A percentile compares a stretch with the other conserved stretches of the same genome.
These are phyloP conservation scores for Cryptoleucopteryx plumbea DNA, from an alignment of 2,113 vertebrate genomes.

Conservation along the genomic window DNA sequence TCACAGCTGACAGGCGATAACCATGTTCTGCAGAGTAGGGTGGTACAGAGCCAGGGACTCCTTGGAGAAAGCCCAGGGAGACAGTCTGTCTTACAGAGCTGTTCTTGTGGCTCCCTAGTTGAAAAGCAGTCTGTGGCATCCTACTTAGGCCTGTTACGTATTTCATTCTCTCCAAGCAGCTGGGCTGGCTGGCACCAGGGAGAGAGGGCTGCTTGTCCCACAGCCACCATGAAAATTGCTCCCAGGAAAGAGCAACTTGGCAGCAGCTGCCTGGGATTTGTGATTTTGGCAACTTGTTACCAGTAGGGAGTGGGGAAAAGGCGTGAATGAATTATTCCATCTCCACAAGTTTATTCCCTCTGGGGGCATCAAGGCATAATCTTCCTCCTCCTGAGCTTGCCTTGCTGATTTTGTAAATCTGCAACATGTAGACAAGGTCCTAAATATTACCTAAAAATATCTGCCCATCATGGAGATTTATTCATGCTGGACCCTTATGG, in stretches of 20 bases:
- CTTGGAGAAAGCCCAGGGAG: neutral
- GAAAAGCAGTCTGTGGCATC: neutral
- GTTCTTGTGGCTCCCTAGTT: neutral
- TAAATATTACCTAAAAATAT: neutral
- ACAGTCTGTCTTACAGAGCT: neutral
- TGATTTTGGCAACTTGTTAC: neutral
- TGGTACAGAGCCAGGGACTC: neutral
- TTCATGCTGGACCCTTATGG: neutral
- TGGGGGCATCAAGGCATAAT: neutral
- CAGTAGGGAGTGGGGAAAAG: neutral
- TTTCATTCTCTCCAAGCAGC: neutral
- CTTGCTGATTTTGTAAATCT: neutral
- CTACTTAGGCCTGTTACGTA: neutral
- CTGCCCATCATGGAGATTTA: neutral
- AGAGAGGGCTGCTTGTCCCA: neutral
- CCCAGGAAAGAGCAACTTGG: constrained; percentile 6
- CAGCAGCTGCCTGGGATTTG: neutral
- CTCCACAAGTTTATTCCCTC: neutral
- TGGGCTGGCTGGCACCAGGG: neutral
- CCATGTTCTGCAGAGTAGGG: neutral
- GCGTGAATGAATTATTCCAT: neutral
- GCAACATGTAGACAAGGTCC: neutral
- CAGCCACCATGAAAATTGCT: neutral
- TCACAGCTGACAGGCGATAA: neutral
- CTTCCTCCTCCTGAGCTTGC: neutral